Evolutionary conservation across 1,140 invertebrate species (phyloP), one percentile per base, ranked within the genome.

Genomic region (Apis laboriosa): DNA sequence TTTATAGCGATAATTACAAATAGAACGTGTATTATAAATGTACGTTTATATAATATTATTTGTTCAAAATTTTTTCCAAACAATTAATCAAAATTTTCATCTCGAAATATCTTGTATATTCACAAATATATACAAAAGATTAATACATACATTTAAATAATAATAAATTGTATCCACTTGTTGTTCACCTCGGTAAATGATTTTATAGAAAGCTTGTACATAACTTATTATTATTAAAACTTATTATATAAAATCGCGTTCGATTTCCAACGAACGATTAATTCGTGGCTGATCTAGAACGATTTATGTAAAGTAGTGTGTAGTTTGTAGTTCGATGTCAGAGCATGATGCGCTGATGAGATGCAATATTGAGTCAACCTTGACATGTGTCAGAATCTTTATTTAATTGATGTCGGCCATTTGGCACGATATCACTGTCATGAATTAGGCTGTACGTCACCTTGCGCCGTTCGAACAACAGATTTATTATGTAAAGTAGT

Each of bases 361-460:
- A 81, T 84, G 85, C 74, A 84, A 86, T 71, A 43, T 83, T 71
- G 74, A 43, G 66, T 64, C 80, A 84, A 85, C 86, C 85, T 90
- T 90, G 88, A 91, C 90, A 90, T 79, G 86, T 90, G 89, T 86
- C 84, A 88, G 85, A 80, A 79, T 87, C 84, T 91, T 84, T 87
- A 90, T 89, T 91, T 90, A 89, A 91, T 91, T 90, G 78, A 90
- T 92, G 87, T 89, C 88, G 85, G 87, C 85, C 80, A 89, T 85
- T 92, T 92, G 90, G 90, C 89, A 92, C 87, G 84, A 84, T 75
- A 58, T 83, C 73, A 84, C 84, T 83, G 77, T 86, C 77, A 75
- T 85, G 83, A 90, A 89, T 84, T 87, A 84, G 78, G 84, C 78
- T 88, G 80, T 89, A 84, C 66, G 64, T 85, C n/a, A n/a, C 9